Evolutionary conservation across 2,113 vertebrate species (phyloP), one percentile per base, ranked within the genome.

Genomic region (Eurypyga helias): DNA sequence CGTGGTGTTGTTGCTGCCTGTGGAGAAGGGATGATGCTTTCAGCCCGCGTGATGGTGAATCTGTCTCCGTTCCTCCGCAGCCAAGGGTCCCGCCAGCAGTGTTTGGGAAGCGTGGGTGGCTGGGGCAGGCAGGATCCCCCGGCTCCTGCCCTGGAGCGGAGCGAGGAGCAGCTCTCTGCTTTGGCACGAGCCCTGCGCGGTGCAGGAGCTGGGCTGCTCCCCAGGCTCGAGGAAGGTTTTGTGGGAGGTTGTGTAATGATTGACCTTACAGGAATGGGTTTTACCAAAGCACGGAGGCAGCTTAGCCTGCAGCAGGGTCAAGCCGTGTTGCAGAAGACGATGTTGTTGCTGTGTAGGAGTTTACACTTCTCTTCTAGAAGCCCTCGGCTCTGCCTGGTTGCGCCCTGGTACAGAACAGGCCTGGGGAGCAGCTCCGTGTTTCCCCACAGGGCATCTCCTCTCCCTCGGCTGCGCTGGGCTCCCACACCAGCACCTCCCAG

Each of bases 181-280:
- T 33, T 1, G 0, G 26, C 2, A 0, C 5, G 38, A 67, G 4
- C 31, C 28, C 6, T 5, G 57, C 24, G 61, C 8, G 2, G 31
- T 0, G 3, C 25, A 5, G 87, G 36, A 36, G 43, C 28, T 2
- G 25, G 69, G 93, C 60, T 23, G 87, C 82, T 76, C 57, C 24
- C 45, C 3, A 1, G 91, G 81, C 70, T 54, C 38, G 2, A 9
- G 43, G 76, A 8, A 58, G 86, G 55, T 14, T 87, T 48, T 43
- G 28, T 13, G 64, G 34, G 83, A 48, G 69, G 72, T 18, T 34
- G 2, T 38, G 3, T 45, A 70, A 48, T 2, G 89, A 51, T 31
- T 81, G 84, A 67, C 80, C 65, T 87, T n/a, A 13, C 45, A 86
- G 83, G 38, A 83, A 36, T 0, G 3, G 43, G 6, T 43, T 69